Conservation (phyloP, 2,888 invertebrate species). For the Zaprionus obscuricornis region DNA sequence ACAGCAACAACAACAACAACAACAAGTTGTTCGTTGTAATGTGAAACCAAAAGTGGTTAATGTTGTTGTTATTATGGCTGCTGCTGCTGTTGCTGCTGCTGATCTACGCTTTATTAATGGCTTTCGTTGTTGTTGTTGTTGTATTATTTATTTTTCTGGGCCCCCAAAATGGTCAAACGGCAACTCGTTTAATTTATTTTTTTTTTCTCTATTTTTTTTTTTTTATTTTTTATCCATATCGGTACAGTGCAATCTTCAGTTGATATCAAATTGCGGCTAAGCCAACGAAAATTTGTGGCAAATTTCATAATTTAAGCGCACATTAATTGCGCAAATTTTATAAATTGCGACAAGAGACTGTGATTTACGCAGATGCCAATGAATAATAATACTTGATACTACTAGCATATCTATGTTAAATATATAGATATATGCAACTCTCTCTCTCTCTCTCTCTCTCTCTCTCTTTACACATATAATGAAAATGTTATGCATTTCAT, state of each 20-base stretch:
- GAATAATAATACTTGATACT: too few relatives aligned
- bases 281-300: slow-evolving; percentile 43
- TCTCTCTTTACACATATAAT: too few relatives aligned
- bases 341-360: slow-evolving; percentile 25
- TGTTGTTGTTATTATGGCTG: too few relatives aligned
- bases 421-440: background rate
- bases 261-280: slow-evolving; percentile 50
- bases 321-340: slow-evolving; percentile 71
- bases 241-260: slow-evolving; percentile 60
- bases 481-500: too few relatives aligned
- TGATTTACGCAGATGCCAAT: slow-evolving; percentile 58
- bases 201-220: background rate
- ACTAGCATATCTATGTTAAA: too few relatives aligned
- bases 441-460: too few relatives aligned
- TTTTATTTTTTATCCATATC: slow-evolving; percentile 49
- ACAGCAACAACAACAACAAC: slow-evolving; percentile 29
- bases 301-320: slow-evolving; percentile 59
- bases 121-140: slow-evolving; percentile 41
- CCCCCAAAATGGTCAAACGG: slow-evolving; percentile 46
- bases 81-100: slow-evolving; percentile 40
- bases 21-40: slow-evolving; percentile 59
- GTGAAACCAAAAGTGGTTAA: slow-evolving; percentile 59
- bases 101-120: slow-evolving; percentile 67
- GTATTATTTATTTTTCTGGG: slow-evolving; percentile 1
- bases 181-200: slow-evolving; percentile 54